phyloP scores from a whole-genome alignment of 2,888 invertebrate genomes.

The Dioctria linearis region DNA sequence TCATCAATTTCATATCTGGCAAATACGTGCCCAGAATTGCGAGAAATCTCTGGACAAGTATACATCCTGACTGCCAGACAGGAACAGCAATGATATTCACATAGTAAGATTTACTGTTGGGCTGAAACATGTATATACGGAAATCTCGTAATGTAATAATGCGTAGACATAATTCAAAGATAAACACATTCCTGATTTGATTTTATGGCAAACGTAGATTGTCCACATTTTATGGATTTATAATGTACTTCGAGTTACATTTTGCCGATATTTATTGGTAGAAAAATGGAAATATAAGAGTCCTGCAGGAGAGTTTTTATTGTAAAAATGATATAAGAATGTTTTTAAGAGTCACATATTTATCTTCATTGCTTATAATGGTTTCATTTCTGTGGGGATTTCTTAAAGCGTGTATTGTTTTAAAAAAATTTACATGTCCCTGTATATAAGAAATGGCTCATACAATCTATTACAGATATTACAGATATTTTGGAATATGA shows the following conservation, averaged over 20 bases:
- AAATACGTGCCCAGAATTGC: conserved; percentile 18
- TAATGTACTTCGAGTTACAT: neutral
- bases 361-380: no score
- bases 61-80: neutral
- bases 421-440: no score
- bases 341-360: no score
- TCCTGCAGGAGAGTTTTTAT: no score
- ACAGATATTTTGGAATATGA: no score
- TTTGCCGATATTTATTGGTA: neutral
- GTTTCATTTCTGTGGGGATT: no score
- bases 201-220: conserved; percentile 36
- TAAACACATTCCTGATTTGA: conserved; percentile 34
- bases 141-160: conserved; percentile 18
- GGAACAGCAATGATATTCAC: neutral
- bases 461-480: no score
- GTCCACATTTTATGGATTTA: conserved; percentile 25
- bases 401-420: no score
- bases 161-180: conserved; percentile 30
- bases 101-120: neutral
- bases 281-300: no score
- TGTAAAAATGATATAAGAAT: no score
- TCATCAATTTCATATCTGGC: conserved; percentile 44
- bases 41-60: neutral
- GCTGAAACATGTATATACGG: neutral
- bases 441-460: no score